Base-by-base conservation (phyloP, 2,797 vertebrate genomes). In the Trematomus bernacchii region DNA sequence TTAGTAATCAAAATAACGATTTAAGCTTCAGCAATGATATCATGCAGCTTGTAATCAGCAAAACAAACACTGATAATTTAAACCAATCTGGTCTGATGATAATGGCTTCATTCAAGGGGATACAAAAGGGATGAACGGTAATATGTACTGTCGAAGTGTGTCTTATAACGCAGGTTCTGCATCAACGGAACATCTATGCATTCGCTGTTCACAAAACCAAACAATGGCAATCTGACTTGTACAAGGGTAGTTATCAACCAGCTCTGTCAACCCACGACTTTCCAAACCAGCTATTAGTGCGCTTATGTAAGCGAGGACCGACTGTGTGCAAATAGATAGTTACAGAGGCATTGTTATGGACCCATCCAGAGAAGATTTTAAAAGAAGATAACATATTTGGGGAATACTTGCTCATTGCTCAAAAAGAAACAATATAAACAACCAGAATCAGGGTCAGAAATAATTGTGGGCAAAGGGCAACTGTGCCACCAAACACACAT, bases 281-380 rank as follows among this genome's bases (percentile, higher is more conserved):
- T 79, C 60, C 77, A 79, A 87, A 90, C 73, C 79, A 66, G 77
- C 64, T 75, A 87, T 89, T 86, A 87, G 66, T 48, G 48, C 9
- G 15, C 83, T 86, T 86, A 77, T 84, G 62, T 80, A 85, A 85
- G 73, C 74, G 47, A 65, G 18, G 33, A 0, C 33, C 33, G 33
- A 37, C 50, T 44, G 44, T 46, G 75, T 43, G 63, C 51, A 55
- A 66, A 66, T 61, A 37, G 27, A 19, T 42, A 37, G 53, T 76
- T 59, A 42, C 30, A 61, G 53, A 62, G 30, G n/a, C 40, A 50
- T n/a, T 50, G 55, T 13, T 16, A 65, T 40, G 30, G 44, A 55
- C 14, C 46, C 48, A 60, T 74, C 5, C 12, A 5, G 65, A 43
- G 58, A 60, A 71, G 48, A 69, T 66, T 64, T 62, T 9, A 37